Base-by-base conservation (phyloP, 2,888 invertebrate genomes). In the Chrysolina oricalcia region DNA sequence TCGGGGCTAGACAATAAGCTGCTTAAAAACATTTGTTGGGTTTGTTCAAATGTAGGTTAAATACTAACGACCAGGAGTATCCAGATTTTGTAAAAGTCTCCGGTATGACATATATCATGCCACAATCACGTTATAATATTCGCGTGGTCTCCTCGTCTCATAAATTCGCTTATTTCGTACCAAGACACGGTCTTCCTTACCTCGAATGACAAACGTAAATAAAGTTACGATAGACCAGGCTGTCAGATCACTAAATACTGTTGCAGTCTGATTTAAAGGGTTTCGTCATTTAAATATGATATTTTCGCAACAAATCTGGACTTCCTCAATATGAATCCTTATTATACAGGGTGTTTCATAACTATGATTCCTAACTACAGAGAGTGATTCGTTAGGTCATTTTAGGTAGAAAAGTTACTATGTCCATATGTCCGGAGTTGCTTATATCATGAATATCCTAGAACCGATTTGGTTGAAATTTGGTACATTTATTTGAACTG, bases 121-220 rank as follows among this genome's bases (percentile, higher is more conserved):
- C 82, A 85, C 84, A 86, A 86, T 87, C 86, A 85, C 84, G 86
- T 85, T 87, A 87, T 87, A 86, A 87, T 87, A 87, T 87, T 88
- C 85, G 87, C 87, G 87, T 87, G 87, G 87, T 86, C 85, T 82
- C 83, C 83, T 85, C 84, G 85, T 86, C 85, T 82, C 81, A 81
- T 75, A 72, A 73, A 72, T 69, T 66, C 46, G 50, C 73, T 62
- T 66, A 80, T 78, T 81, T 83, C 86, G 87, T 88, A 88, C 87
- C 87, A 87, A 85, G 87, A 86, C 86, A 86, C 87, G 86, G 81
- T 87, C 85, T 87, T 87, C 85, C 86, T 85, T 84, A 85, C 81
- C 82, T 85, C 78, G 81, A 78, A 86, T 86, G 85, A 87, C 86
- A 86, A 86, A 87, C 85, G 86, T 85, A 85, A 86, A 86, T 86